These are phyloP conservation scores for Panulirus ornatus DNA, from an alignment of 1,140 invertebrate species.

Conservation along the genomic window DNA sequence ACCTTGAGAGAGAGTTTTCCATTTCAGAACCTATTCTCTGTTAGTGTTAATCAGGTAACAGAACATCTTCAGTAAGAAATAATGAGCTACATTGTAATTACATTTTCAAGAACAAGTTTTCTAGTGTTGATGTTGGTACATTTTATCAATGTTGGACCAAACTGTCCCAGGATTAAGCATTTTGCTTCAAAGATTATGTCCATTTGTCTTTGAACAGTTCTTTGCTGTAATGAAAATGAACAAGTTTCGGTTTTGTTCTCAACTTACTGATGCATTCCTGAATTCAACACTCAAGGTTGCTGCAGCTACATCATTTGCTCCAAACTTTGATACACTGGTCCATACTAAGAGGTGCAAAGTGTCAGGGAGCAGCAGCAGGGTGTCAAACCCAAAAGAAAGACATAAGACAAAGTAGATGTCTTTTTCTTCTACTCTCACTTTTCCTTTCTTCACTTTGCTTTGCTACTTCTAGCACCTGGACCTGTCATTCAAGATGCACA, in stretches of 20 bases:
- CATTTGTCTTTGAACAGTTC: constrained; percentile 10
- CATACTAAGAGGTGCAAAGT: no score
- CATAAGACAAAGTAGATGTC: no score
- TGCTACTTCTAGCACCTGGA: no score
- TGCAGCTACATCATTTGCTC: neutral
- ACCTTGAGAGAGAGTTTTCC: neutral
- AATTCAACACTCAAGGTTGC: constrained; percentile 37
- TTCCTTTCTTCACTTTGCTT: no score
- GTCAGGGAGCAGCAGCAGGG: no score
- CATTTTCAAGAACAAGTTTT: constrained; percentile 27
- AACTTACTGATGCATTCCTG: constrained; percentile 18
- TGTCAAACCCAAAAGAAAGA: no score
- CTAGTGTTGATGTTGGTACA: constrained; percentile 38
- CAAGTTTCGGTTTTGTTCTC: constrained; percentile 25
- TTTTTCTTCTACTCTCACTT: no score
- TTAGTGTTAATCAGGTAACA: constrained; percentile 16
- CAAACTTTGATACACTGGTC: no score
- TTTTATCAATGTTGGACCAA: constrained; percentile 25
- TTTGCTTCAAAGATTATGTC: constrained; percentile 50
- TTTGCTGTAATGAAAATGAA: neutral
- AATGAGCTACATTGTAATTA: constrained; percentile 33
- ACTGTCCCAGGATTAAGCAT: constrained; percentile 13
- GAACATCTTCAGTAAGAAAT: constrained; percentile 29
- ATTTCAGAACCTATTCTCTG: constrained; percentile 18
- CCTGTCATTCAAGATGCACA: no score